Evolutionary conservation across 2,888 invertebrate genomes (phyloP), one percentile per base, ranked within the genome.

Genomic region (Charanyca ferruginea): DNA sequence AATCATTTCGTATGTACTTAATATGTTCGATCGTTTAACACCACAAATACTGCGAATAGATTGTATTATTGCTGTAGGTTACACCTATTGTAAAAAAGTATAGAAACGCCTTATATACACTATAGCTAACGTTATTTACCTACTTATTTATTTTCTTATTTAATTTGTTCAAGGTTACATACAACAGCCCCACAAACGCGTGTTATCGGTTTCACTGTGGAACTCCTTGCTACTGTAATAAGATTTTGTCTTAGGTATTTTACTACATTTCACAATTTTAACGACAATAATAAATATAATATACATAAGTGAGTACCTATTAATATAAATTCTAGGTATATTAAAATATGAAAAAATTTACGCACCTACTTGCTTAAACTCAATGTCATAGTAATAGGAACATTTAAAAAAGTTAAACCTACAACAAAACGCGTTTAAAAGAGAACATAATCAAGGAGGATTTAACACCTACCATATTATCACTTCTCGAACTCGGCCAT

Each of bases 381-480:
- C 20, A 66, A 41, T 1, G 11, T 4, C n/a, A 28, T n/a, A 6
- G 16, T 41, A n/a, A 38, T 35, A 18, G 25, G n/a, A 42, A 52
- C 41, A 42, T 32, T 45, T 9, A 13, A 0, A 48, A 25, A 49
- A 13, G 2, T 32, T 11, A 32, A 48, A 59, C 38, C 25, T 13
- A n/a, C 51, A 42, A 20, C 42, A 45, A 60, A 65, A 60, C 45
- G n/a, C 44, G 35, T 65, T 60, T 45, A 47, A 58, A 66, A 61
- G 44, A 48, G 44, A 66, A 62, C 48, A 52, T 60, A 62, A 77
- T 75, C 67, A 77, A 72, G 18, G 7, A 55, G 16, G 25, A 38
- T 59, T 68, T 47, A 63, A 73, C 66, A 66, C 55, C 58, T 65
- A 70, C 53, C 57, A 57, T 62, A 51, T 66, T 62, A 51, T 66